Conservation (phyloP, 1,140 invertebrate genomes). For the Nebria ingens region DNA sequence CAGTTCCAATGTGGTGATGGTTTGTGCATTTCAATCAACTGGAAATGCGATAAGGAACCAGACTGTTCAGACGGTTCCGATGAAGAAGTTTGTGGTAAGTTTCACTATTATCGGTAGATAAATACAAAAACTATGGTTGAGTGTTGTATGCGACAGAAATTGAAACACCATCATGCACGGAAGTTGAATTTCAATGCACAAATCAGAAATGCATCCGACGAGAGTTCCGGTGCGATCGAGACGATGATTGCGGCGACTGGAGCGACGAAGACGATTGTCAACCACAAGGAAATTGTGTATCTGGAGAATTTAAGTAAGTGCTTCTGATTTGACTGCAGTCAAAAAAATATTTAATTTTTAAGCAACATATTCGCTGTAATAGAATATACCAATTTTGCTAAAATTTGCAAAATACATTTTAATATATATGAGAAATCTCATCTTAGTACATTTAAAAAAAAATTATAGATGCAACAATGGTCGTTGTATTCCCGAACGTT, state of each 20-base stretch:
- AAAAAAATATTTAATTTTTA: no score
- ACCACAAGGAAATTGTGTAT: conserved; percentile 40
- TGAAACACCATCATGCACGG: conserved; percentile 46
- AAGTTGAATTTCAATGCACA: conserved; percentile 61
- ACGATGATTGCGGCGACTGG: conserved; percentile 83
- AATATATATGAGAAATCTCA: no score
- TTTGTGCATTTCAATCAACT: conserved; percentile 51
- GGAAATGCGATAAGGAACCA: conserved; percentile 46
- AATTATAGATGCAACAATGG: conserved; percentile 37
- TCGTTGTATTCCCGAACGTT: conserved; percentile 58
- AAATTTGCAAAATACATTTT: no score
- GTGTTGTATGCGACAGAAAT: conserved; percentile 31
- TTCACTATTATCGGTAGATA: conserved; percentile 4
- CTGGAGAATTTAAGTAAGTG: conserved; percentile 50
- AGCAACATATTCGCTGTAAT: no score
- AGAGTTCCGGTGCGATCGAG: conserved; percentile 71
- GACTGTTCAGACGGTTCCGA: conserved; percentile 53
- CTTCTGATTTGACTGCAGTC: neutral
- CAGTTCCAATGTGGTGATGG: conserved; percentile 46
- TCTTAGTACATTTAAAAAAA: conserved; percentile 1
- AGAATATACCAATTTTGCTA: no score
- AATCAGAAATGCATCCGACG: conserved; percentile 55
- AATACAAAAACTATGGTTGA: neutral
- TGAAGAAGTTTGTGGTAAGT: conserved; percentile 46
- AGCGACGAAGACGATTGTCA: conserved; percentile 68